Evolutionary conservation across 2,113 vertebrate genomes (phyloP).

Genomic region (Coptodon bakossiorum): DNA sequence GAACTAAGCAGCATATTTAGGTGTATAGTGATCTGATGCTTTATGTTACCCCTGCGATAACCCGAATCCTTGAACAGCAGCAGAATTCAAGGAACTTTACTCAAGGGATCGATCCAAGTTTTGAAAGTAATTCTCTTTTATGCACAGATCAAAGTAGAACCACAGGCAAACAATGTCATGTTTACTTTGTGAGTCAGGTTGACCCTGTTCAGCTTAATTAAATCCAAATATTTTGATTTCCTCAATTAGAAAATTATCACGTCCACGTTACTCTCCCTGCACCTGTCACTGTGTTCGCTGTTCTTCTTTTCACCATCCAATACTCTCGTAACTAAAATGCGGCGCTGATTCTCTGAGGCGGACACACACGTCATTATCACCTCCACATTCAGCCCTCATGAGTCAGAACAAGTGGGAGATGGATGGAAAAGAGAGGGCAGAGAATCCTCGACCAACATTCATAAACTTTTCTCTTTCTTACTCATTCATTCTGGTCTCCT

Average conservation of each 20-base stretch:
- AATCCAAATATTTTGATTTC: background rate
- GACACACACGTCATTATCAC: background rate
- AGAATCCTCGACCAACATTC: background rate
- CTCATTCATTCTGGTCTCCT: background rate
- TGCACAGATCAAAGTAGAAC: background rate
- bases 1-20: background rate
- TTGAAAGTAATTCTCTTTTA: background rate
- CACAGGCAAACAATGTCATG: background rate
- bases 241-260: background rate
- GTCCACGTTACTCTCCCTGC: background rate
- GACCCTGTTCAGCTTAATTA: background rate
- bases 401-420: background rate
- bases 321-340: background rate
- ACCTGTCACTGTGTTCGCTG: background rate
- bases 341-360: background rate
- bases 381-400: background rate
- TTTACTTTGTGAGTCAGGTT: background rate
- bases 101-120: background rate
- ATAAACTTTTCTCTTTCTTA: background rate
- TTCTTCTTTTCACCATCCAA: background rate
- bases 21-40: background rate
- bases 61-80: background rate
- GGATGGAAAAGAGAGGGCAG: background rate
- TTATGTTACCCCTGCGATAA: background rate
- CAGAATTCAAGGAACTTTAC: background rate